Conservation (phyloP, 2,113 vertebrate genomes). For the Regulus satrapa region DNA sequence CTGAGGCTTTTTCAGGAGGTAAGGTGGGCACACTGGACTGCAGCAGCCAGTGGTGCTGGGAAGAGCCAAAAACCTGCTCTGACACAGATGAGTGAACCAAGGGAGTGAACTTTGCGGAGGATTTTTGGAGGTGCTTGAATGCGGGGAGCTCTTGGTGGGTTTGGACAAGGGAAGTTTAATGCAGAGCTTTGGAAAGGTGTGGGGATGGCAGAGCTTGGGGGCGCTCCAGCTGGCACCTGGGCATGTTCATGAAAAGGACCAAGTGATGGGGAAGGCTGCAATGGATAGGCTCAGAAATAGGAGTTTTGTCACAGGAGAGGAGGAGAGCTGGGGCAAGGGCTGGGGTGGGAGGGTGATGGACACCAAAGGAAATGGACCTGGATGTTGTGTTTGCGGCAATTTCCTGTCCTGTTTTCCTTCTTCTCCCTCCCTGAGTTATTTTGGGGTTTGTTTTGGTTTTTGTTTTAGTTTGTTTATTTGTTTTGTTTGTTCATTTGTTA, state of each 20-base stretch:
- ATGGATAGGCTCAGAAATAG: background rate
- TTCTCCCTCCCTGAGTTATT: background rate
- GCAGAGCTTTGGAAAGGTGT: background rate
- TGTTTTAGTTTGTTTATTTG: background rate
- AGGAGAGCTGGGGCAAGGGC: background rate
- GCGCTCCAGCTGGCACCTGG: background rate
- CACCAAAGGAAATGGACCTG: background rate
- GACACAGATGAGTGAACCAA: background rate
- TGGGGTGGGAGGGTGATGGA: accelerated
- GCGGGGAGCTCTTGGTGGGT: background rate
- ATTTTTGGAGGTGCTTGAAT: background rate
- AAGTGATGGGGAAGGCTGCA: background rate
- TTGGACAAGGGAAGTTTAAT: background rate
- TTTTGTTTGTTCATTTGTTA: background rate
- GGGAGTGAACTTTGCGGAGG: background rate
- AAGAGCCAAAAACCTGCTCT: background rate
- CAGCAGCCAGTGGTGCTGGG: background rate
- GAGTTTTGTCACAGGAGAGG: background rate
- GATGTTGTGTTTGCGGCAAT: background rate
- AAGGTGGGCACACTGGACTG: background rate
- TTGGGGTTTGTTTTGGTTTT: background rate
- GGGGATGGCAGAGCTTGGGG: background rate
- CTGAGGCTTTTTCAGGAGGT: background rate
- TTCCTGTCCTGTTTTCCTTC: background rate
- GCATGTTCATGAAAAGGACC: accelerated